phyloP scores from a whole-genome alignment of 2,888 invertebrate species.

The Diarsia dahlii region DNA sequence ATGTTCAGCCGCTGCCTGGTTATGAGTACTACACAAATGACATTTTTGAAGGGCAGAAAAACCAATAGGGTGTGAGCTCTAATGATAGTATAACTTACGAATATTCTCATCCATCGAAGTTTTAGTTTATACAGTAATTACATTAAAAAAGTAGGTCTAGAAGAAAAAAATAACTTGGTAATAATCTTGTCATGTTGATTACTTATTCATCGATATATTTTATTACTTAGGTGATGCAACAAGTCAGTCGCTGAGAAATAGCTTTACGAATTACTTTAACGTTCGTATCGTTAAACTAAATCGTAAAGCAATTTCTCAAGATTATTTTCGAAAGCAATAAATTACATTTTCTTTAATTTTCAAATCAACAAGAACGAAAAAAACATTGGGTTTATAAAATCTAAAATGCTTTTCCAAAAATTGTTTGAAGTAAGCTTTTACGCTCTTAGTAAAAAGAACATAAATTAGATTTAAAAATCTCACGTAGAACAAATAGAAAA shows the following conservation, averaged over 20 bases:
- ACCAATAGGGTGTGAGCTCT: not conserved
- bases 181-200: not conserved
- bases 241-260: not conserved
- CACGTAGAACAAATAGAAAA: not conserved
- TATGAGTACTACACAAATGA: not conserved
- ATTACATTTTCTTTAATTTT: conserved; percentile 28
- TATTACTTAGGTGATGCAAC: conserved; percentile 9
- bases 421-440: conserved; percentile 7
- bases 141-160: not conserved
- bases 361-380: conserved; percentile 27
- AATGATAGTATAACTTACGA: not conserved
- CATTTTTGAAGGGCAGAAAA: not conserved
- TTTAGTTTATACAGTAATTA: too few relatives aligned
- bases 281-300: conserved; percentile 2
- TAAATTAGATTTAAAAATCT: not conserved
- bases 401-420: conserved; percentile 14
- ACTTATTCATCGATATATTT: not conserved
- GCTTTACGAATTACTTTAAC: not conserved
- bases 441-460: conserved; percentile 11
- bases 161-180: not conserved
- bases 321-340: conserved; percentile 22
- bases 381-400: conserved; percentile 17
- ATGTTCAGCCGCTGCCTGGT: too few relatives aligned
- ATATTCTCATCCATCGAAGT: not conserved
- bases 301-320: conserved; percentile 17